A percentile compares a stretch with the other conserved stretches of the same genome.
Evolutionary conservation across 2,113 vertebrate species (phyloP).

Genomic region (Tympanuchus pallidicinctus): DNA sequence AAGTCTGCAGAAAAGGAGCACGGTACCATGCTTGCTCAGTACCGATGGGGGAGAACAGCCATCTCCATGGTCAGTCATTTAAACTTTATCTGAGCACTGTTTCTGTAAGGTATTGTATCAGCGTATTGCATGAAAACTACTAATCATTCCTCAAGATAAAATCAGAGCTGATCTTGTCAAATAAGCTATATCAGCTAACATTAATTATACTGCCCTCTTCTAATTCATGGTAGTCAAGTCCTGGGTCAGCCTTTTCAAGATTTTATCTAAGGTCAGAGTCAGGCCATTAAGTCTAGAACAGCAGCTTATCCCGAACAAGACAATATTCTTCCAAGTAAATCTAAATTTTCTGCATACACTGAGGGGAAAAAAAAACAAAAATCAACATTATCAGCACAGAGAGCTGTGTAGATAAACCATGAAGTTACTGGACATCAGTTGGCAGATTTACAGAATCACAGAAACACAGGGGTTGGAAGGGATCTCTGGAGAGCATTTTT

Average conservation of each 20-base stretch:
- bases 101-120: neutral
- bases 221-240: conserved; percentile 16
- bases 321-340: neutral
- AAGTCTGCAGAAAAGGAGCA: neutral
- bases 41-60: neutral
- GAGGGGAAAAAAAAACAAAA: neutral
- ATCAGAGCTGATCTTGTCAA: neutral
- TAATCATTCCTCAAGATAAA: neutral
- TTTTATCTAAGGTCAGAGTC: neutral
- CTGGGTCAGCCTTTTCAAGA: neutral
- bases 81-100: neutral
- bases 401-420: neutral
- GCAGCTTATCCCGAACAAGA: neutral
- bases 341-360: neutral
- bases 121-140: neutral
- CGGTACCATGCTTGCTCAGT: neutral
- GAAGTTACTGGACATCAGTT: neutral
- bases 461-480: neutral
- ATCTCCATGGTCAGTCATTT: neutral
- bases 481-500: neutral
- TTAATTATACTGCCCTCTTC: neutral
- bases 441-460: neutral
- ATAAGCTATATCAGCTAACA: neutral
- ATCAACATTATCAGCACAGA: neutral
- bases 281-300: neutral